Base-by-base conservation (phyloP, 2,113 vertebrate species). In the Sterrhoptilus dennistouni region DNA sequence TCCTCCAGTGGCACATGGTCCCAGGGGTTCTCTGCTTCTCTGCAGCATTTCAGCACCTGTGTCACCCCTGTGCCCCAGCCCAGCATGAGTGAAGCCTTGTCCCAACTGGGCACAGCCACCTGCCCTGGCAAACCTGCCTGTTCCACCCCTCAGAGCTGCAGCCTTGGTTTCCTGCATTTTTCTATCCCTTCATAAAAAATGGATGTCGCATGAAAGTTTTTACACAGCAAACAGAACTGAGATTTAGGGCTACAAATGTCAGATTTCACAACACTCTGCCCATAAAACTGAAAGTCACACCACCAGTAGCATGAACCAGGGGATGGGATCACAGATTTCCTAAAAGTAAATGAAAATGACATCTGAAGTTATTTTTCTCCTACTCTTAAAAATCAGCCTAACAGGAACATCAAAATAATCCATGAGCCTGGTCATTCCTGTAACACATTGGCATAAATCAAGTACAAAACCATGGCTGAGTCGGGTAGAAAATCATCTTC, bases 221-320 rank as follows among this genome's bases (percentile, higher is more conserved):
- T 91, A 94, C 94, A 93, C 94, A 92, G 95, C 94, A 97, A 97
- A 97, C 89, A 95, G 94, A 91, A 42, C 72, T 5, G 28, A 95
- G 96, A 95, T 94, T 95, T 87, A 90, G 74, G 93, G 75, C 31
- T 42, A 66, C 79, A 63, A 84, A 95, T 80, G 94, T 92, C 90
- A 86, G 77, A 49, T 65, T 89, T 94, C 95, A 94, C 96, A 90
- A 69, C 2, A 8, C 72, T 91, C 72, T 28, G 13, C 70, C 92
- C 53, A 28, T 93, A 83, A 93, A 95, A 57, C 92, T 59, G 47
- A 83, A 96, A 97, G 92, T 90, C 64, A 54, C 44, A 9, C 52
- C 83, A 11, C 35, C 38, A 74, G 91, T 25, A 82, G 87, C 89
- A 9, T 1, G 14, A 86, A 56, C 29, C 4, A 1, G 42, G 28